Evolutionary conservation across 37 sponge, comb jelly and placozoan species (phyloP).

Genomic region (Chondrilla cf. caribensis): DNA sequence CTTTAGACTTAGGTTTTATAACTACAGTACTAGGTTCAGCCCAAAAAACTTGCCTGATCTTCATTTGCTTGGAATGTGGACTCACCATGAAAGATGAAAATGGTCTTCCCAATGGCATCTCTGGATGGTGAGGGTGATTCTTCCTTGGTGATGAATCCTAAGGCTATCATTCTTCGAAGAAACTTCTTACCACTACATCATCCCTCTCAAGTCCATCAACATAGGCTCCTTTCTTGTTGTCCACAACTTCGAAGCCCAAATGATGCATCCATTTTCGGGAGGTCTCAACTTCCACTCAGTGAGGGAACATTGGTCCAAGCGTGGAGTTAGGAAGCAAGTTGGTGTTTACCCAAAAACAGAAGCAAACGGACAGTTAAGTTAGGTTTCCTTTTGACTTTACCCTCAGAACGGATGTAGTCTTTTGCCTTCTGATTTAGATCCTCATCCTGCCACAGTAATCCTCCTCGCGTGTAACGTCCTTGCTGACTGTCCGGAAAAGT

Average conservation of each 20-base stretch:
- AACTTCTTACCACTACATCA: slow-evolving; percentile 50
- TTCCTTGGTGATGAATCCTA: slow-evolving; percentile 3
- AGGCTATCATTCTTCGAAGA: slow-evolving; percentile 31
- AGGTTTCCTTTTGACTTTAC: slow-evolving; percentile 36
- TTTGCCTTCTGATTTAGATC: slow-evolving; percentile 31
- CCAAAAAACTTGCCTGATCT: background rate
- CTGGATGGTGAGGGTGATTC: slow-evolving; percentile 30
- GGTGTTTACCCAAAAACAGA: background rate
- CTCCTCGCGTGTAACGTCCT: slow-evolving; percentile 20
- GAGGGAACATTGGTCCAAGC: slow-evolving; percentile 6
- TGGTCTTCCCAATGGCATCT: background rate
- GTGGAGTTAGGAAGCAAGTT: slow-evolving; percentile 4
- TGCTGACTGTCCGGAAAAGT: slow-evolving; percentile 35
- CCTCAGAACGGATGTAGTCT: slow-evolving; percentile 28
- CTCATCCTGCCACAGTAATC: slow-evolving; percentile 13
- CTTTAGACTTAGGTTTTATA: slow-evolving; percentile 39
- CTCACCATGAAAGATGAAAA: slow-evolving; percentile 18
- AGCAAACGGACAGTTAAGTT: slow-evolving; percentile 1
- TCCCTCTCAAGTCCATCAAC: slow-evolving; percentile 61
- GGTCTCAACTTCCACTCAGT: slow-evolving; percentile 47
- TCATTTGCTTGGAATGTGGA: slow-evolving; percentile 3
- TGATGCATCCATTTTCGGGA: slow-evolving; percentile 47
- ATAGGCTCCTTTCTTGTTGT: slow-evolving; percentile 31
- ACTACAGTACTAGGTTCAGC: background rate
- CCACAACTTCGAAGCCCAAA: slow-evolving; percentile 49